phyloP scores from a whole-genome alignment of 1,140 invertebrate species.

The Drosophila carrolli region DNA sequence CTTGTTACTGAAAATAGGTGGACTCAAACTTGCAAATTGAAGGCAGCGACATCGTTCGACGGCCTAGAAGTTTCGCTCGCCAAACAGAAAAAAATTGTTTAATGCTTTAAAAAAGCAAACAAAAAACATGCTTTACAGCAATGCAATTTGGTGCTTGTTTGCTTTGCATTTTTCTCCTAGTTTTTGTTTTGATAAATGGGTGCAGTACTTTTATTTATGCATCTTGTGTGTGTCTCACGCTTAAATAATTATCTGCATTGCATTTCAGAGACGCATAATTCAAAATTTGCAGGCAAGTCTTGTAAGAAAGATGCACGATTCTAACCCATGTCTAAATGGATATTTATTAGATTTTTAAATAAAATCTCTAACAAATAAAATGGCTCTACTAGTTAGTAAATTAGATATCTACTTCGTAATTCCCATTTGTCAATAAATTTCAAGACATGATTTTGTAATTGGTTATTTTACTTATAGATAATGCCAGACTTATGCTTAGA shows the following conservation, averaged over 20 bases:
- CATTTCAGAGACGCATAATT: conserved; percentile 22
- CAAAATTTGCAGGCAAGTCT: conserved; percentile 4
- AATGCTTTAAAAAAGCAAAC: conserved; percentile 35
- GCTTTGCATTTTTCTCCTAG: conserved; percentile 14
- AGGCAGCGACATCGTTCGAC: conserved; percentile 15
- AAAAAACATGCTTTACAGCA: conserved; percentile 39
- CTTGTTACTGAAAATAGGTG: neutral
- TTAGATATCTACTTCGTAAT: too few relatives aligned
- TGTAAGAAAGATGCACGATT: conserved; percentile 17
- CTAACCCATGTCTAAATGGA: neutral
- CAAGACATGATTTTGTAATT: neutral
- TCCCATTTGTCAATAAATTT: too few relatives aligned
- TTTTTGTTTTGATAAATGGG: conserved; percentile 44
- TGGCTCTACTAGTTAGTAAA: too few relatives aligned
- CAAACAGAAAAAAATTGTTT: conserved; percentile 26
- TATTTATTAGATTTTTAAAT: neutral
- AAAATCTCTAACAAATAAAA: neutral
- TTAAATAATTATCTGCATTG: conserved; percentile 53
- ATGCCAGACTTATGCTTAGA: neutral
- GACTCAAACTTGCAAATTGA: conserved; percentile 4
- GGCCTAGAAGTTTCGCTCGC: conserved; percentile 38
- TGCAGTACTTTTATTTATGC: conserved; percentile 48
- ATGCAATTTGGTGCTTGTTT: conserved; percentile 39
- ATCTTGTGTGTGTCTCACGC: conserved; percentile 31
- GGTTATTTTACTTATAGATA: neutral